These are phyloP conservation scores for Laspeyria flexula DNA, from an alignment of 2,888 invertebrate genomes.

Conservation along the genomic window DNA sequence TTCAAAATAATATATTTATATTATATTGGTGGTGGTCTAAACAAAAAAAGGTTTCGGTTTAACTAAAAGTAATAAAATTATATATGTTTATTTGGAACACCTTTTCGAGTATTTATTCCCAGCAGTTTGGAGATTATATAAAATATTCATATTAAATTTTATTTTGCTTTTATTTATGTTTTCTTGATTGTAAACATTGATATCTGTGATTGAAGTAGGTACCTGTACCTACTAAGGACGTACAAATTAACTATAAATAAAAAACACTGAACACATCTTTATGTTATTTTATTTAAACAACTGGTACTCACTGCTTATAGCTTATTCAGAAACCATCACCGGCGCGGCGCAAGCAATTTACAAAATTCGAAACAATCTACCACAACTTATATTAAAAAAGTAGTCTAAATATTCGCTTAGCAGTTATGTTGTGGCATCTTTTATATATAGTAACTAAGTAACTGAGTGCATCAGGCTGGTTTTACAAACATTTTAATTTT, in stretches of 20 bases:
- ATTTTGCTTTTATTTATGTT: too few species aligned
- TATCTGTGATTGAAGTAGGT: too few species aligned
- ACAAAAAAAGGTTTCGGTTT: too few species aligned
- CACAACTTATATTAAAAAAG: not conserved
- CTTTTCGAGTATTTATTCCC: too few species aligned
- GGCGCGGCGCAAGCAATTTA: not conserved
- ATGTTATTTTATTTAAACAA: not conserved
- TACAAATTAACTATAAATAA: not conserved
- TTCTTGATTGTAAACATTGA: too few species aligned
- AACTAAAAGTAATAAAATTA: too few species aligned
- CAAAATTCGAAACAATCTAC: not conserved
- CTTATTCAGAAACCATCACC: not conserved
- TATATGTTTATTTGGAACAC: too few species aligned
- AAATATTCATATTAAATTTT: too few species aligned
- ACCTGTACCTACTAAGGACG: too few species aligned
- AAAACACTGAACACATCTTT: not conserved
- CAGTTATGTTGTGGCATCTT: not conserved
- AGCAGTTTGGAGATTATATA: too few species aligned
- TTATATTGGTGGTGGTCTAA: too few species aligned
- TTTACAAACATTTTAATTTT: not conserved
- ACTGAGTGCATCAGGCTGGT: not conserved
- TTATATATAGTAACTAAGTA: conserved; percentile 29
- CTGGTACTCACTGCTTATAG: not conserved
- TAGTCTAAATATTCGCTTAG: not conserved
- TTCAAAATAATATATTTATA: too few species aligned